A percentile compares a stretch with the other conserved stretches of the same genome.
phyloP scores from a whole-genome alignment of 1,140 invertebrate genomes.

The Euschistus heros region DNA sequence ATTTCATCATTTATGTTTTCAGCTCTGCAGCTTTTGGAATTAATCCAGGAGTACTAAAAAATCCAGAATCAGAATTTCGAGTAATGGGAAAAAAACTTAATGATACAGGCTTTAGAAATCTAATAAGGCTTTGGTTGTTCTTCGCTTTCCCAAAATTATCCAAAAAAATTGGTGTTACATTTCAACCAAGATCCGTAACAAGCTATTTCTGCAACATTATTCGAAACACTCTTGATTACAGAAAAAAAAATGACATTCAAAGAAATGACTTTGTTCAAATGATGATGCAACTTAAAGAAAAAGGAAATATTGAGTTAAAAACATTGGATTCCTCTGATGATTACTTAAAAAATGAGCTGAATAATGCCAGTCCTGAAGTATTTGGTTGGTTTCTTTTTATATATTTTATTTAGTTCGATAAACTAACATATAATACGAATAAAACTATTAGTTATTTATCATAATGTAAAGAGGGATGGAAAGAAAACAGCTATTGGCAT shows the following conservation, averaged over 20 bases:
- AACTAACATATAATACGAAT: no score
- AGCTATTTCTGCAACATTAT: constrained; percentile 28
- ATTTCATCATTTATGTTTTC: neutral
- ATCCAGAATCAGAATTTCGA: constrained; percentile 41
- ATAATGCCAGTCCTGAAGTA: neutral
- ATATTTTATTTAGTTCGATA: no score
- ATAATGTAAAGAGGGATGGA: no score
- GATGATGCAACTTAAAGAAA: constrained; percentile 28
- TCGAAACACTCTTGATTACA: constrained; percentile 26
- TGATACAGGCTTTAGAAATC: constrained; percentile 20
- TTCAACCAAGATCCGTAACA: constrained; percentile 22
- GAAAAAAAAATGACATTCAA: constrained; percentile 20
- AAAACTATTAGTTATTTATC: no score
- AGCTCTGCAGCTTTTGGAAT: constrained; percentile 44
- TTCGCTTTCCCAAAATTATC: constrained; percentile 18
- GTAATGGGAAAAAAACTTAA: constrained; percentile 33
- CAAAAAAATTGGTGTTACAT: constrained; percentile 10
- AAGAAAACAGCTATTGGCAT: no score
- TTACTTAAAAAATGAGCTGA: constrained; percentile 9
- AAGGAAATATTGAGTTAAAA: constrained; percentile 15
- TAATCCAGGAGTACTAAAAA: constrained; percentile 40
- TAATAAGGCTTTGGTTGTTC: neutral
- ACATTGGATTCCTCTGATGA: constrained; percentile 12
- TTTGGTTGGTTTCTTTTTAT: constrained; percentile 5
- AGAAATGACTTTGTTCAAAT: constrained; percentile 32